Conservation (phyloP, 2,888 invertebrate species). For the Caenorhabditis sp. region DNA sequence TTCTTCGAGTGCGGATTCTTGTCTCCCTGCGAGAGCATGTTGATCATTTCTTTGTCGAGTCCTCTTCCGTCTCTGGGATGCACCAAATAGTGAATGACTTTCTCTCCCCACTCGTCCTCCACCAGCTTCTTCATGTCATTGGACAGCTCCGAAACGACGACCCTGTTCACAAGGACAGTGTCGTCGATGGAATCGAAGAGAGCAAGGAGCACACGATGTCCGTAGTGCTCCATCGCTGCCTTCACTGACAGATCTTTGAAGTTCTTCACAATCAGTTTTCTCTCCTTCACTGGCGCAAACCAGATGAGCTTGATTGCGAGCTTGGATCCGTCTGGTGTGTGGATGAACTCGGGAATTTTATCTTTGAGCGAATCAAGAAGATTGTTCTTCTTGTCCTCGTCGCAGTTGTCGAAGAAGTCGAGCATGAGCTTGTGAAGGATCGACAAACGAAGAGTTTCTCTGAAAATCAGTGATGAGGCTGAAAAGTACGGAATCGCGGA, state of each 20-base stretch:
- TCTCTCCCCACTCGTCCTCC: constrained; percentile 87
- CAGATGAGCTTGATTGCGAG: constrained; percentile 90
- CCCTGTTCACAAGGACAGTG: constrained; percentile 90
- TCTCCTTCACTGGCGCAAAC: constrained; percentile 84
- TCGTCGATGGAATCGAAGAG: constrained; percentile 93
- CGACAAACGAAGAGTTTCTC: constrained; percentile 81
- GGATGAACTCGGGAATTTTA: constrained; percentile 82
- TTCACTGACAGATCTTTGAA: constrained; percentile 89
- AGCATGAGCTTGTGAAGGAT: constrained; percentile 88
- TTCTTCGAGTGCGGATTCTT: constrained; percentile 64
- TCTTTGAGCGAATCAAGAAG: constrained; percentile 86
- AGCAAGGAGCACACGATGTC: constrained; percentile 86
- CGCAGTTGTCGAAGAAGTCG: constrained; percentile 87
- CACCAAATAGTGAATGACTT: constrained; percentile 88
- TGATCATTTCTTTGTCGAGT: constrained; percentile 88
- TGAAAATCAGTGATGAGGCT: too few relatives aligned
- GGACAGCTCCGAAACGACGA: constrained; percentile 80
- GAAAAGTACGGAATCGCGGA: too few relatives aligned
- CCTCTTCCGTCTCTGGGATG: constrained; percentile 87
- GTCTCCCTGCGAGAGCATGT: constrained; percentile 82
- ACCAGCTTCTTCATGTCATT: constrained; percentile 79
- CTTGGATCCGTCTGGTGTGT: constrained; percentile 84
- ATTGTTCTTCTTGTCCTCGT: constrained; percentile 83
- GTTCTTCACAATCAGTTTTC: constrained; percentile 85
- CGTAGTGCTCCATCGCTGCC: constrained; percentile 89